phyloP scores from a whole-genome alignment of 2,797 vertebrate genomes.

The Catostomus latipinnis region DNA sequence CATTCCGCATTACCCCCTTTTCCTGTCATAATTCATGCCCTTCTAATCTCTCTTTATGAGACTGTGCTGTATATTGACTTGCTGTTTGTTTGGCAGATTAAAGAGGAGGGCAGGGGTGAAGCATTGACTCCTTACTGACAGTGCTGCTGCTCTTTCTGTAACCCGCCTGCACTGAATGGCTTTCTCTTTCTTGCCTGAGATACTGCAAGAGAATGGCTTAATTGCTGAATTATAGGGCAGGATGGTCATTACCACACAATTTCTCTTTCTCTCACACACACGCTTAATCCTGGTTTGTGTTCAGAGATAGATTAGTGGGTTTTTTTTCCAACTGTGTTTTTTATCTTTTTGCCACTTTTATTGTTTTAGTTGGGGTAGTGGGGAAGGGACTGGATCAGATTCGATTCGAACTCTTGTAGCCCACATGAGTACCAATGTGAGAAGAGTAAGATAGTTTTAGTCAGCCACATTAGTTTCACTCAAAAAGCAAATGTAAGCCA shows the following conservation, averaged over 20 bases:
- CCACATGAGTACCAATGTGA: not conserved
- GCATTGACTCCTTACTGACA: conserved; percentile 44
- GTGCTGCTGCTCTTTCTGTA: too few species aligned
- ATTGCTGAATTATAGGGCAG: not conserved
- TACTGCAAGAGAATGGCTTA: not conserved
- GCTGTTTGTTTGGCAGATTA: conserved; percentile 41
- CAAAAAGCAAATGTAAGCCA: not conserved
- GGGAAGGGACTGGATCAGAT: too few species aligned
- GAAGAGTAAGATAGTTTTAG: too few species aligned
- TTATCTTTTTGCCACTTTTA: too few species aligned
- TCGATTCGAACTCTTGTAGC: too few species aligned
- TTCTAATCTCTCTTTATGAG: conserved; percentile 28
- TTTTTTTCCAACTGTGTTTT: too few species aligned
- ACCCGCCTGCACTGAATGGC: too few species aligned
- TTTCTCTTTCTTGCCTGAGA: not conserved
- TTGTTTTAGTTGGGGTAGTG: too few species aligned
- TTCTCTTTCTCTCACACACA: not conserved
- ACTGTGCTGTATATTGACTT: conserved; percentile 36
- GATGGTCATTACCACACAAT: not conserved
- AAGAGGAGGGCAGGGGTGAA: conserved; percentile 15
- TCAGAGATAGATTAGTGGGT: too few species aligned
- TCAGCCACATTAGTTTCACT: not conserved
- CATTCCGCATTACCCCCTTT: conserved; percentile 1
- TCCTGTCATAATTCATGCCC: conserved; percentile 1
- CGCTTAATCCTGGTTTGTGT: not conserved